Conservation (phyloP, 64 coral and sea anemone species). For the Stylophora pistillata region DNA sequence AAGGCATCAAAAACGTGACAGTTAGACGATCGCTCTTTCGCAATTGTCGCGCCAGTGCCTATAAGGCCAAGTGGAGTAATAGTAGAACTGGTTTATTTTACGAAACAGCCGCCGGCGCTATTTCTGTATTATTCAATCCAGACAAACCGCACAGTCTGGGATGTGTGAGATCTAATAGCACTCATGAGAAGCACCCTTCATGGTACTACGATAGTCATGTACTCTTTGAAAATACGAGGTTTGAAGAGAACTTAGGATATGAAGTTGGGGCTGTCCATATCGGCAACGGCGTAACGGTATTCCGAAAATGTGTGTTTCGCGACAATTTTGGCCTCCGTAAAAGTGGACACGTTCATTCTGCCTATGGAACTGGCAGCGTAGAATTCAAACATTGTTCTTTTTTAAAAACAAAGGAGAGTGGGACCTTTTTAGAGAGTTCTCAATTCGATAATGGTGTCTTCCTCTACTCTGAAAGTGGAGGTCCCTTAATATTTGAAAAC, state of each 20-base stretch:
- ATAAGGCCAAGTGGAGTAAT: background rate
- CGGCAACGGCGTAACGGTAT: background rate
- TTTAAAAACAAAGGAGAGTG: background rate
- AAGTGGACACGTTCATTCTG: conserved; percentile 18
- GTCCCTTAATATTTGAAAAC: background rate
- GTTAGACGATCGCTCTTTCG: background rate
- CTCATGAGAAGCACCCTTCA: background rate
- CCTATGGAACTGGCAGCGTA: conserved; percentile 7
- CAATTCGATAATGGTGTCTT: background rate
- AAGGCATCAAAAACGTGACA: conserved; percentile 10
- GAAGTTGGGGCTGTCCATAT: background rate
- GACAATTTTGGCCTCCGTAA: background rate
- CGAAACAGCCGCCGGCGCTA: background rate
- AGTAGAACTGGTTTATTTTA: background rate
- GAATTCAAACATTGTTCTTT: conserved; percentile 6
- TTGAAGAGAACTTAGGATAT: background rate
- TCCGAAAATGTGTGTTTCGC: background rate
- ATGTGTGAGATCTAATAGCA: background rate
- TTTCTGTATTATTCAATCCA: background rate
- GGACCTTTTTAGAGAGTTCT: background rate
- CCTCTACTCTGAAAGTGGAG: background rate
- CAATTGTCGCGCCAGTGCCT: background rate
- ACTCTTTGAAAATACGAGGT: background rate
- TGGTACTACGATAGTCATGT: conserved; percentile 3
- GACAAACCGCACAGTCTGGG: background rate